These are phyloP conservation scores for Glaucomys volans DNA, from an alignment of 2,113 vertebrate species.

Conservation along the genomic window DNA sequence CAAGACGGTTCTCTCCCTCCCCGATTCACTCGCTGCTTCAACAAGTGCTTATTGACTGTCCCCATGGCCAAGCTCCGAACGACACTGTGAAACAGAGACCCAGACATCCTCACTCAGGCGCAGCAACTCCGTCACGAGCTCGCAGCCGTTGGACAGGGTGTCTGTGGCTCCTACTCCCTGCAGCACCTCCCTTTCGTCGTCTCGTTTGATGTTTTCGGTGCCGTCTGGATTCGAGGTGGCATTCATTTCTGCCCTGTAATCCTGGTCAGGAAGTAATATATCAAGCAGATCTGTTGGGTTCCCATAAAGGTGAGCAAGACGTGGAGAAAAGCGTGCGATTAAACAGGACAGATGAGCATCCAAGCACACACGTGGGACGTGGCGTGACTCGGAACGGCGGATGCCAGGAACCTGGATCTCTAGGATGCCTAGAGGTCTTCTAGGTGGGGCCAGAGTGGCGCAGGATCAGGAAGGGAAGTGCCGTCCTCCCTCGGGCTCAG, in stretches of 20 bases:
- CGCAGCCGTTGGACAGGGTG: neutral
- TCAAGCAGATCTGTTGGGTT: neutral
- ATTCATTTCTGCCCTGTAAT: neutral
- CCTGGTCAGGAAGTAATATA: neutral
- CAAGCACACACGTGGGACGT: neutral
- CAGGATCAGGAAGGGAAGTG: neutral
- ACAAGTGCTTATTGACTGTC: slow-evolving; percentile 38
- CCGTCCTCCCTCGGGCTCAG: neutral
- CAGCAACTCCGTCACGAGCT: neutral
- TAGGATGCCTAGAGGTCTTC: neutral
- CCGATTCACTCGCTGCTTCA: slow-evolving; percentile 44
- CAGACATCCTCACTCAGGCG: neutral
- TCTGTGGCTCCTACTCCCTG: neutral
- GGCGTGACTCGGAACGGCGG: too few species aligned
- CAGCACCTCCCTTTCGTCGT: neutral
- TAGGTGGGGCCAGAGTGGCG: neutral
- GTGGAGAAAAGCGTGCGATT: neutral
- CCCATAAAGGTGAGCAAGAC: neutral
- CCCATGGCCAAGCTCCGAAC: neutral
- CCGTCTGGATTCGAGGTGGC: neutral
- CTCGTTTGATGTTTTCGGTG: neutral
- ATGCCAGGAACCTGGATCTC: neutral
- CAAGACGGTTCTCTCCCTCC: slow-evolving; percentile 24
- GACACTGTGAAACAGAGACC: neutral
- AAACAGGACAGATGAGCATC: too few species aligned